Evolutionary conservation across 2,888 invertebrate species (phyloP).

Genomic region (Acheta domesticus): DNA sequence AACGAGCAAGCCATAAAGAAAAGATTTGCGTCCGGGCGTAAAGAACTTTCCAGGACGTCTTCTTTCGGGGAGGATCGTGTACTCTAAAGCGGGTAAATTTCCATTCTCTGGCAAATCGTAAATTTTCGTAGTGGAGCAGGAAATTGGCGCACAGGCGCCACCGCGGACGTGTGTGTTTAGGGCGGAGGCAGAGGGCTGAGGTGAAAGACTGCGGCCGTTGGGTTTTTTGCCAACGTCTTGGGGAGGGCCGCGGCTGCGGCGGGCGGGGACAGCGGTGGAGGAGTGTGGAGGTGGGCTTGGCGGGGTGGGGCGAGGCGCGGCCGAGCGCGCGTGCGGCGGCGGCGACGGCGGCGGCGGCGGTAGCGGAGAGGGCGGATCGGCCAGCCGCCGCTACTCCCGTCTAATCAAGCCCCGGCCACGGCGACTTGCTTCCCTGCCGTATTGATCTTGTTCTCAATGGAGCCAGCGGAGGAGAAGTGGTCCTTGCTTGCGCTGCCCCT

Average conservation of each 20-base stretch:
- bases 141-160: neutral
- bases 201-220: neutral
- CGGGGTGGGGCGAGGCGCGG: neutral
- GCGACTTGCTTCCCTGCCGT: conserved; percentile 31
- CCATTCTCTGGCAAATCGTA: neutral
- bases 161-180: neutral
- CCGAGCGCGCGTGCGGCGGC: conserved; percentile 18
- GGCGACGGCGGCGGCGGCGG: conserved; percentile 5
- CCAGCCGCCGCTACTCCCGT: conserved; percentile 22
- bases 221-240: neutral
- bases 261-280: neutral
- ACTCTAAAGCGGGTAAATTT: neutral
- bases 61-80: too few species aligned
- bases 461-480: conserved; percentile 36
- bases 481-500: conserved; percentile 30
- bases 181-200: neutral
- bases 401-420: conserved; percentile 27
- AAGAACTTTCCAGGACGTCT: too few species aligned
- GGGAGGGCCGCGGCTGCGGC: neutral
- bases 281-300: neutral
- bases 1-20: too few species aligned
- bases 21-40: too few species aligned
- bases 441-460: conserved; percentile 38
- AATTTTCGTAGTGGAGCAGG: conserved; percentile 6
- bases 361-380: conserved; percentile 1